phyloP scores from a whole-genome alignment of 2,113 vertebrate species.

The Glaucidium brasilianum region DNA sequence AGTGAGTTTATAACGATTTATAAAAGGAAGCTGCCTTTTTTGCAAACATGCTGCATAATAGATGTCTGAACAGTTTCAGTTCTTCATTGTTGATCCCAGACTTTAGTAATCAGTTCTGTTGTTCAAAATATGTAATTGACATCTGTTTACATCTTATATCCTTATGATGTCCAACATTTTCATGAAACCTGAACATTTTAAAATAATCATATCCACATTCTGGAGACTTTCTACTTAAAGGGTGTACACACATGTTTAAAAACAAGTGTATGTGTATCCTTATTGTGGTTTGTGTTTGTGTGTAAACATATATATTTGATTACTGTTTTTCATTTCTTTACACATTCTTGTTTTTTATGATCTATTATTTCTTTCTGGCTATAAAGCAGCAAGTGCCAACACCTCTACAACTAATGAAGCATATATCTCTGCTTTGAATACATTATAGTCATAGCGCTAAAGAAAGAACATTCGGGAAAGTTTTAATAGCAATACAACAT shows the following conservation, averaged over 20 bases:
- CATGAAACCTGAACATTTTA: background rate
- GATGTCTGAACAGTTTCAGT: background rate
- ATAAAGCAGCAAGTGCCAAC: slow-evolving; percentile 41
- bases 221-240: background rate
- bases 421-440: slow-evolving; percentile 42
- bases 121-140: background rate
- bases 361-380: slow-evolving; percentile 30
- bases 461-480: slow-evolving; percentile 30
- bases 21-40: background rate
- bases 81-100: background rate
- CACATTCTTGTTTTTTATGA: slow-evolving; percentile 45
- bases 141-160: background rate
- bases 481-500: slow-evolving; percentile 24
- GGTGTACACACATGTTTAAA: background rate
- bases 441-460: slow-evolving; percentile 7
- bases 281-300: background rate
- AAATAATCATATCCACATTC: background rate
- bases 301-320: slow-evolving; percentile 9
- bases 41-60: background rate
- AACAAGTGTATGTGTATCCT: background rate
- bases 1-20: background rate
- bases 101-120: background rate
- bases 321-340: background rate
- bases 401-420: slow-evolving; percentile 40
- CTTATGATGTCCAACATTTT: background rate